Evolutionary conservation across 64 coral and sea anemone species (phyloP), one percentile per base, ranked within the genome.

Genomic region (Actinia tenebrosa): DNA sequence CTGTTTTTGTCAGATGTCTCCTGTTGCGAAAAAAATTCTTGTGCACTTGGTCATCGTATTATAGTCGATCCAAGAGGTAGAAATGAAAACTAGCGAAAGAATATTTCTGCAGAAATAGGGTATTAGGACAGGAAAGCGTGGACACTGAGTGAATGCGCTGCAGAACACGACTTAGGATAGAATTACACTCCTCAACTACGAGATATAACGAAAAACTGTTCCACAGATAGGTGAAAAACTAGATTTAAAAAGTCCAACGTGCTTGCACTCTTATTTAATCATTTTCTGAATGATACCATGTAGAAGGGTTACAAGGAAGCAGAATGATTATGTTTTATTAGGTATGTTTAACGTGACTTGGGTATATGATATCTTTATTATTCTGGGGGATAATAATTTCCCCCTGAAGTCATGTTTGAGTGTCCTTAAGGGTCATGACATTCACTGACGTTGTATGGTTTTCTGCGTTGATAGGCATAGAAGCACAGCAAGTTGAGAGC

Each of bases 301-400:
- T 75, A 3, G n/a, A 13, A 27, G 25, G 3, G 25, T 42, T 66
- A 8, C 15, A 14, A 18, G 23, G 69, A 75, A 42, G 69, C 13
- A 75, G 69, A 75, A 75, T 75, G 11, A 13, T 16, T 26, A 42
- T 13, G 69, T 89, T 63, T 37, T 71, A 50, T 80, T 50, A 53
- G 61, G 64, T 83, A 66, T 82, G 47, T 77, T 89, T 91, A 91
- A 91, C 89, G 89, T 91, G 89, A 91, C 71, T 84, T 3, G 23
- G 89, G 56, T 63, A 91, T 54, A 64, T 64, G 83, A 91, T 91
- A 77, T 17, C 43, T 78, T 81, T 81, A 81, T 81, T 81, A 50
- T 81, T 81, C 16, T 11, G 79, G 22, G 45, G 79, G 79, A 81
- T 81, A 47, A 79, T 79, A 53, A 81, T 81, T 81, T 81, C 79